These are phyloP conservation scores for Chironomus riparius DNA, from an alignment of 2,888 invertebrate genomes.

Conservation along the genomic window DNA sequence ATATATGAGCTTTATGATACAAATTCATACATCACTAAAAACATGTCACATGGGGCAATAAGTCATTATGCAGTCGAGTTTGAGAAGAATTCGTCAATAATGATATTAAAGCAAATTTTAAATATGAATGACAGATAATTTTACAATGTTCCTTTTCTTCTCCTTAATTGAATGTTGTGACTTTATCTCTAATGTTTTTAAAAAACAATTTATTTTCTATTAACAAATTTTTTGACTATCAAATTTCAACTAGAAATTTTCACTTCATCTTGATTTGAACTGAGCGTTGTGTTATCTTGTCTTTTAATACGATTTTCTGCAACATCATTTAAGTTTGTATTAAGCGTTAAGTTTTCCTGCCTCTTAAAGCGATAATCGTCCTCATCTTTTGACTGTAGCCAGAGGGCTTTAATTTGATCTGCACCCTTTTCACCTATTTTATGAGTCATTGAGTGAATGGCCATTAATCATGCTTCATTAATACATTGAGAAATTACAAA, in stretches of 20 bases:
- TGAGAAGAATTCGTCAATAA: no score
- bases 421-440: slow-evolving; percentile 59
- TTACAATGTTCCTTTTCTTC: no score
- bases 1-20: no score
- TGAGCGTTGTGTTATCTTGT: background rate
- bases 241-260: background rate
- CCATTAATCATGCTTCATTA: background rate
- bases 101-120: no score
- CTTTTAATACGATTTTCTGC: background rate
- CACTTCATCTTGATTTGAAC: background rate
- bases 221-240: background rate
- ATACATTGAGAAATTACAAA: no score
- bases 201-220: background rate
- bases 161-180: no score
- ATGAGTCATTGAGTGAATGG: background rate
- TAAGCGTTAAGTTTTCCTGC: background rate
- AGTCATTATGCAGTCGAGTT: no score
- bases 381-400: slow-evolving; percentile 43
- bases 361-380: background rate
- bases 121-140: no score
- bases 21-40: no score
- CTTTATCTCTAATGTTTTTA: background rate
- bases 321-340: slow-evolving; percentile 25
- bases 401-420: slow-evolving; percentile 66
- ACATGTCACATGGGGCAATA: no score